Conservation (phyloP, 2,888 invertebrate species). For the Drosophila nr. perissopoda region DNA sequence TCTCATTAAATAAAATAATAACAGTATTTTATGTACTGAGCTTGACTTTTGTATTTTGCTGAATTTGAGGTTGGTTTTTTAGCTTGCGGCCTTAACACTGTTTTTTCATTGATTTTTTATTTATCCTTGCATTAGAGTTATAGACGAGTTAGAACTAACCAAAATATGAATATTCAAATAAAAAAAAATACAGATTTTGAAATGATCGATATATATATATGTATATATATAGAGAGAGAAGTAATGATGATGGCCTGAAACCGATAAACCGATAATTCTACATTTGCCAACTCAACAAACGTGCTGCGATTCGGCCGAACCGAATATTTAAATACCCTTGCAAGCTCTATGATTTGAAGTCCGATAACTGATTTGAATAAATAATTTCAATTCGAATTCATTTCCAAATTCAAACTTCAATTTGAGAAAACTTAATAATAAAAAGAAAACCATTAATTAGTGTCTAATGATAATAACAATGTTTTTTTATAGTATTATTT, state of each 20-base stretch:
- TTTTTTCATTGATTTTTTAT: background rate
- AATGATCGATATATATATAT: background rate
- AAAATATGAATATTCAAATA: background rate
- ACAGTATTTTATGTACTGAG: conserved; percentile 26
- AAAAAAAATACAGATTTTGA: background rate
- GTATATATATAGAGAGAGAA: background rate
- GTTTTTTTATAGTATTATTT: background rate
- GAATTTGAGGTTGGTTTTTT: conserved; percentile 1
- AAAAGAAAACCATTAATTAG: background rate
- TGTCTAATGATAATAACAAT: background rate
- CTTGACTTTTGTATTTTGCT: conserved; percentile 17
- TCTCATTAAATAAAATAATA: conserved; percentile 47
- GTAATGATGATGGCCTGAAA: background rate
- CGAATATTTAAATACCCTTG: conserved; percentile 26
- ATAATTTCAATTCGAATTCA: background rate
- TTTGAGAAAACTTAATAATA: background rate
- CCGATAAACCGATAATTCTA: conserved; percentile 20
- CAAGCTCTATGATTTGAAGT: background rate
- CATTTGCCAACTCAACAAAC: conserved; percentile 16
- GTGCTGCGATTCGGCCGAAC: conserved; percentile 1
- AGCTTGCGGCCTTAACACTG: conserved; percentile 5
- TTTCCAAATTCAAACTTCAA: background rate
- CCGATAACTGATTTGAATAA: background rate
- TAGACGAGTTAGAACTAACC: background rate
- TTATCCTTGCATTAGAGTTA: background rate